A percentile compares a stretch with the other conserved stretches of the same genome.
phyloP scores from a whole-genome alignment of 1,140 invertebrate genomes.

The Atta texana region DNA sequence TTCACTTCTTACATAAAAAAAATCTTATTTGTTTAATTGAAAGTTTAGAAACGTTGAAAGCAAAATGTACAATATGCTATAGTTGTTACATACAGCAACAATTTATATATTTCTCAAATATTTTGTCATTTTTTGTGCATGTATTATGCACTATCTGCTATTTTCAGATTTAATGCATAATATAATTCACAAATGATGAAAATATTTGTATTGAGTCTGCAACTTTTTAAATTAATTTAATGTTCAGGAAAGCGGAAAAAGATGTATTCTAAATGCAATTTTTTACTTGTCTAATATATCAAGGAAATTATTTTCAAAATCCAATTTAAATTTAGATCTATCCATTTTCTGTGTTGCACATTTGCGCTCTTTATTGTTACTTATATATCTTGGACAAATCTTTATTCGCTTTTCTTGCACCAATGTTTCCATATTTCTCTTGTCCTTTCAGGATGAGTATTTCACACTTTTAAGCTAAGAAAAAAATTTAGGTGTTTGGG shows the following conservation, averaged over 20 bases:
- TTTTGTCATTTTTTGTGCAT: background rate
- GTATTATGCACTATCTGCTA: background rate
- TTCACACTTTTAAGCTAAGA: slow-evolving; percentile 17
- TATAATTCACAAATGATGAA: background rate
- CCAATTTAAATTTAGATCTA: background rate
- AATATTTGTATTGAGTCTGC: background rate
- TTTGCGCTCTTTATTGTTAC: background rate
- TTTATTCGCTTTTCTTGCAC: background rate
- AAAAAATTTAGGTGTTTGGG: slow-evolving; percentile 43
- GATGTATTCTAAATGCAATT: background rate
- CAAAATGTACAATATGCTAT: background rate
- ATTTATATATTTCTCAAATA: background rate
- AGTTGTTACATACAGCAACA: background rate
- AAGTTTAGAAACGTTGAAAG: background rate
- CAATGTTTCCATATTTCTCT: background rate
- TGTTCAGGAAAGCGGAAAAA: background rate
- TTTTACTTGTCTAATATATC: background rate
- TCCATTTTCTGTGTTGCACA: background rate
- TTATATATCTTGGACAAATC: background rate
- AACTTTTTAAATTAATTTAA: background rate
- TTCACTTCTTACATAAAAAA: background rate
- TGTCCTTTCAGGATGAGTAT: background rate
- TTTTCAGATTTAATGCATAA: background rate
- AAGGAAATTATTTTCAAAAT: background rate
- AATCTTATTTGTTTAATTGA: slow-evolving; percentile 6